Conservation (phyloP, 1,140 invertebrate species). For the Drosophila navojoa region DNA sequence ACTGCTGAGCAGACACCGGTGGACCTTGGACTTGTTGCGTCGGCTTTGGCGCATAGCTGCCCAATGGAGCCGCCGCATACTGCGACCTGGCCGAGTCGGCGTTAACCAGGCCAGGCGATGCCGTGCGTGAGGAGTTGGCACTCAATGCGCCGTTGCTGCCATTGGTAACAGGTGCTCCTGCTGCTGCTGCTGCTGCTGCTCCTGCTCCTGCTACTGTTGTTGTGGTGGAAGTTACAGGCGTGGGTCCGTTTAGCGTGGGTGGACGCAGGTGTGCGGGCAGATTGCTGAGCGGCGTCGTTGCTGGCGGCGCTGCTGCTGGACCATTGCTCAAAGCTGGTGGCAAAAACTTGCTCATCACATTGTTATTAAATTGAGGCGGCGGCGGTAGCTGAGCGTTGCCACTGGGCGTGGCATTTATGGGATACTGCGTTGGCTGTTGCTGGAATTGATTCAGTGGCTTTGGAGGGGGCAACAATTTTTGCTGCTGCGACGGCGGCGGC, state of each 20-base stretch:
- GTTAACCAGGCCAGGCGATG: constrained; percentile 57
- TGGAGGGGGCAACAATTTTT: constrained; percentile 4
- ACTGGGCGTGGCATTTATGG: constrained; percentile 16
- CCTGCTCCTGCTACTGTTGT: not conserved
- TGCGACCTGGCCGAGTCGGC: constrained; percentile 12
- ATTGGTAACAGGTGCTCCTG: constrained; percentile 29
- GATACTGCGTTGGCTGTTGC: constrained; percentile 35
- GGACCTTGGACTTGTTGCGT: not conserved
- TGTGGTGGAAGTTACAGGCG: not conserved
- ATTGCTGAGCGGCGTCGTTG: constrained; percentile 44
- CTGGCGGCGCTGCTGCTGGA: constrained; percentile 12
- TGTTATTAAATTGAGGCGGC: constrained; percentile 51
- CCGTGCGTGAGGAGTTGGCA: constrained; percentile 73
- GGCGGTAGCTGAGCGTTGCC: constrained; percentile 9
- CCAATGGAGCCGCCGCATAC: constrained; percentile 14
- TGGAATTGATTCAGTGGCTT: constrained; percentile 27
- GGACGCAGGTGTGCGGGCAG: constrained; percentile 63
- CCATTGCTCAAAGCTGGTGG: constrained; percentile 49
- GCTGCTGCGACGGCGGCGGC: constrained; percentile 8
- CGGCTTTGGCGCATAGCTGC: not conserved
- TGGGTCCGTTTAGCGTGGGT: constrained; percentile 56
- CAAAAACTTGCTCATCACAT: constrained; percentile 66
- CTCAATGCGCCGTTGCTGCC: constrained; percentile 62
- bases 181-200: not conserved
- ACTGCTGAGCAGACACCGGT: not conserved